Conservation (phyloP, 2,888 invertebrate genomes). For the Bombylius major region DNA sequence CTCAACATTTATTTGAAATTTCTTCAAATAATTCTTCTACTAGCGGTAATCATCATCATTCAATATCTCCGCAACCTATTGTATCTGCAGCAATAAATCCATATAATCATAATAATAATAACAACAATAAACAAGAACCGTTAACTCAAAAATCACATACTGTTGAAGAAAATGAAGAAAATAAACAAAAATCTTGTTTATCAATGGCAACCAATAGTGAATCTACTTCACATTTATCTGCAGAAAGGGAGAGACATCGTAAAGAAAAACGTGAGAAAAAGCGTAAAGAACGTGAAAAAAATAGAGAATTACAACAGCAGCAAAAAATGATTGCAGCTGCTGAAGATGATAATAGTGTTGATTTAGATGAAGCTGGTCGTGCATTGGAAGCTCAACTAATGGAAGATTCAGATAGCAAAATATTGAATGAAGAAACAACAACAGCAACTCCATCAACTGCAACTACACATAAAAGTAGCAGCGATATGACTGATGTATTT, state of each 20-base stretch:
- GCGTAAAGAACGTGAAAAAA: constrained; percentile 48
- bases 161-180: constrained; percentile 26
- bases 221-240: constrained; percentile 15
- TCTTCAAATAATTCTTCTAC: background rate
- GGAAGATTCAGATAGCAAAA: constrained; percentile 47
- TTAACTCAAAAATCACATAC: constrained; percentile 26
- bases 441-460: constrained; percentile 29
- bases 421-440: constrained; percentile 31
- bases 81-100: constrained; percentile 34
- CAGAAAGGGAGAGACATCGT: constrained; percentile 32
- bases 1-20: constrained; percentile 2
- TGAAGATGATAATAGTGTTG: constrained; percentile 62
- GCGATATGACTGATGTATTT: constrained; percentile 43
- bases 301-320: constrained; percentile 18
- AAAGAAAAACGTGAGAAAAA: constrained; percentile 48
- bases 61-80: constrained; percentile 19
- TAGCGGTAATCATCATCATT: constrained; percentile 14
- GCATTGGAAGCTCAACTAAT: constrained; percentile 70
- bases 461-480: constrained; percentile 31
- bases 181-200: constrained; percentile 20
- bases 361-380: constrained; percentile 68
- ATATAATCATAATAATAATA: constrained; percentile 13
- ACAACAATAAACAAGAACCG: constrained; percentile 26
- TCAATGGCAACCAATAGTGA: too few relatives aligned
- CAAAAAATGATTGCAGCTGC: background rate